Conservation (phyloP, 2,797 vertebrate species). For the Caiman crocodilus region DNA sequence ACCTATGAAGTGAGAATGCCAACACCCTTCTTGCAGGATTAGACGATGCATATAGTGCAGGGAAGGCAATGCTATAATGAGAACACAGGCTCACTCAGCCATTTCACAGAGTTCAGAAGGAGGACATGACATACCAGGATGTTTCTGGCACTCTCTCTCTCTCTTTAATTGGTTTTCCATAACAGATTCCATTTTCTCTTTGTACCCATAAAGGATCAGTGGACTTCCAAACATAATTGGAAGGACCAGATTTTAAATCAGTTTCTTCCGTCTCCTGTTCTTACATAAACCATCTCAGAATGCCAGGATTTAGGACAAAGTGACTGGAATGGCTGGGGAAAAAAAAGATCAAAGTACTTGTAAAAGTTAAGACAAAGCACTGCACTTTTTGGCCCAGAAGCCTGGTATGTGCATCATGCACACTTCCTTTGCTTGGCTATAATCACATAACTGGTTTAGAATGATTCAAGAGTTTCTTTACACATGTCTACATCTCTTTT, state of each 20-base stretch:
- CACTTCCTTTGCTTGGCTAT: neutral
- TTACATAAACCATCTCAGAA: neutral
- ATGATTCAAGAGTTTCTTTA: conserved; percentile 14
- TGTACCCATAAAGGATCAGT: neutral
- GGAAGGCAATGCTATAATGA: neutral
- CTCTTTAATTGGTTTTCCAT: neutral
- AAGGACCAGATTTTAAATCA: neutral
- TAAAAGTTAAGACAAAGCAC: neutral
- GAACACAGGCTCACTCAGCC: neutral
- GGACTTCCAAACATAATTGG: neutral
- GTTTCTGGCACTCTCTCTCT: neutral
- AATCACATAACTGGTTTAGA: conserved; percentile 29
- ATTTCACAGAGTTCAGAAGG: neutral
- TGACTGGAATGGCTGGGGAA: neutral
- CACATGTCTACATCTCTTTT: neutral
- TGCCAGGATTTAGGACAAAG: neutral
- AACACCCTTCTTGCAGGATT: neutral
- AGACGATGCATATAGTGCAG: neutral
- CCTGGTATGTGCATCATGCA: neutral
- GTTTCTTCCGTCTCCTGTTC: neutral
- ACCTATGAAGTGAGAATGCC: neutral
- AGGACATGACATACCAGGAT: neutral
- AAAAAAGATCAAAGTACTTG: neutral
- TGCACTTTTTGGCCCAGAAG: neutral
- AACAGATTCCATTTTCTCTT: neutral